Base-by-base conservation (phyloP, 2,113 vertebrate genomes). In the Eonycteris spelaea region DNA sequence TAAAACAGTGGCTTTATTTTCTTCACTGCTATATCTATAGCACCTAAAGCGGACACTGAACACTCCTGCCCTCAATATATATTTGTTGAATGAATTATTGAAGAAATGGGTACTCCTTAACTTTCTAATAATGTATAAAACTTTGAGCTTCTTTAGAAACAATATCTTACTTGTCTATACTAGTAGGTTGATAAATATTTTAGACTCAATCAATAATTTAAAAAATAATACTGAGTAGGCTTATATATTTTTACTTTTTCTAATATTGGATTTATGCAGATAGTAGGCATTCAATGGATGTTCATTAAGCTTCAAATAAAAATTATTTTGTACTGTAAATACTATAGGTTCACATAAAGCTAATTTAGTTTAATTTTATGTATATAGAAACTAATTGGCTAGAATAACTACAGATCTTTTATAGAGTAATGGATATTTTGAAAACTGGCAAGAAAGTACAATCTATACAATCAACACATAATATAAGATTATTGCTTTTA, bases 291-390 rank as follows among this genome's bases (percentile, higher is more conserved):
- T 68, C 35, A 70, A 5, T 30, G 3, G n/a, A 85, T 68, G 28
- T 40, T 92, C 92, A 51, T 18, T 83, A 57, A 88, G 48, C 16
- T 95, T 88, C 78, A 91, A 68, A 85, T 80, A 35, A 63, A 88
- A 35, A 75, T 51, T 78, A 61, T 13, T 61, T 79, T 87, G 40
- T 38, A 84, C 16, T 78, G 16, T 2, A 35, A 79, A 45, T 73
- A 63, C 38, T 78, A 59, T 57, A 88, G 30, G 65, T 90, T 83
- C 91, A 82, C 18, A 89, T 38, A 30, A 61, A 18, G 33, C 22
- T 71, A 94, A 74, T 67, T 67, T 73, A 78, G 22, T 92, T 70
- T 90, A 2, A 59, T 75, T 92, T 90, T 78, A 6, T 65, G 1
- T 77, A 13, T 14, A 67, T 24, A 91, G 16, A 92, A 71, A 61